Base-by-base conservation (phyloP, 1,140 invertebrate species). In the Lithobius niger region DNA sequence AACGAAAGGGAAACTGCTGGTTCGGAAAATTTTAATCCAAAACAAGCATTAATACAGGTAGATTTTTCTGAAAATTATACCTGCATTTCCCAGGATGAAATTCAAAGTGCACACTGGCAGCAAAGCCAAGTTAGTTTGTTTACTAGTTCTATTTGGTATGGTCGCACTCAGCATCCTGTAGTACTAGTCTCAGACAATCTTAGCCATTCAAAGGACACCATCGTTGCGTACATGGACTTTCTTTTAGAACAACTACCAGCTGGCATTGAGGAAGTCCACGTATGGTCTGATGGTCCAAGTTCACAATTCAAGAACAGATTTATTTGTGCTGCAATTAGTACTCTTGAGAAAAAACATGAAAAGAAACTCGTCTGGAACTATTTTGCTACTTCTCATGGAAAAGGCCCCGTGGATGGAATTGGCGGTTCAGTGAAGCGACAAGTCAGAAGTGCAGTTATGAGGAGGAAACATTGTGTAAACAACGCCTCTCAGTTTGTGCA, bases 361-460 rank as follows among this genome's bases (percentile, higher is more conserved):
- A 47, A 4, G 18, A 47, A 24, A 13, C 10, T 47, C 6, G 19
- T 13, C 18, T 69, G 65, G 65, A 56, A 65, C 54, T 65, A 62
- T 54, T 65, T 59, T 59, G 64, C 67, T 19, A 66, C 64, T 31
- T 56, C 59, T n/a, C 69, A 64, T 52, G 69, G 57, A 19, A 66
- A 72, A 62, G 62, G 67, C 48, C 70, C 69, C 6, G 45, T 47
- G 6, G 45, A 47, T 19, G 18, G 45, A 47, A 47, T 47, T 18
- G 6, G 45, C 13, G 45, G 45, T 47, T 19, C 45, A 13, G 18
- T 47, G 45, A 47, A 47, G 22, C 6, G 18, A 10, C 18, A 19
- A 13, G 18, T 47, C 45, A 13, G 45, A 19, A 4, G 6, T 6
- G 19, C 6, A 10, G 45, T 47, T 36, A 36, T 10, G n/a, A 36